Evolutionary conservation across 2,113 vertebrate genomes (phyloP).

Genomic region (Fukomys damarensis): DNA sequence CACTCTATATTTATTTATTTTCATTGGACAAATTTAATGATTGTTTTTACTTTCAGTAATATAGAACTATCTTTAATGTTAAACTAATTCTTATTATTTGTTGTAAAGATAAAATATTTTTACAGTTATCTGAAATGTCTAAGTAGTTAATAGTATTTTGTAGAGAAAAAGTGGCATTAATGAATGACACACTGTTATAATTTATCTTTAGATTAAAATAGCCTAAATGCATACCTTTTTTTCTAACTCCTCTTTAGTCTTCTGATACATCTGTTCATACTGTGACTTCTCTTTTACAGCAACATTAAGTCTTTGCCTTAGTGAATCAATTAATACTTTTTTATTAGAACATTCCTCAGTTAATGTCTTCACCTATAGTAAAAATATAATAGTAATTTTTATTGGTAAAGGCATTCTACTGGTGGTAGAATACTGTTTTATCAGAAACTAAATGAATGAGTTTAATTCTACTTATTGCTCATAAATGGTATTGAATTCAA

Average conservation of each 20-base stretch:
- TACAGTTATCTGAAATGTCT: not conserved
- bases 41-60: slow-evolving; percentile 32
- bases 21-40: slow-evolving; percentile 2
- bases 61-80: not conserved
- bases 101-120: not conserved
- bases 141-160: not conserved
- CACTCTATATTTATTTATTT: not conserved
- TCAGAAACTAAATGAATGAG: slow-evolving; percentile 45
- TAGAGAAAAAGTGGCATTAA: slow-evolving; percentile 29
- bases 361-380: slow-evolving; percentile 89
- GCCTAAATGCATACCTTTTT: slow-evolving; percentile 89
- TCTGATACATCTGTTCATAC: slow-evolving; percentile 89
- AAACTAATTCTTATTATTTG: slow-evolving; percentile 47
- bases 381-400: slow-evolving; percentile 56
- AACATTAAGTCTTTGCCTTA: slow-evolving; percentile 92
- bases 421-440: not conserved
- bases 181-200: not conserved
- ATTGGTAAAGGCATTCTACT: not conserved
- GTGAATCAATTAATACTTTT: slow-evolving; percentile 90
- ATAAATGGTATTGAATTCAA: slow-evolving; percentile 35
- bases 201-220: not conserved
- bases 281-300: slow-evolving; percentile 90
- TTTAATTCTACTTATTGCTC: slow-evolving; percentile 41
- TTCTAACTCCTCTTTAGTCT: slow-evolving; percentile 90
- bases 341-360: slow-evolving; percentile 92